phyloP scores from a whole-genome alignment of 2,113 vertebrate species.

The Suncus etruscus region DNA sequence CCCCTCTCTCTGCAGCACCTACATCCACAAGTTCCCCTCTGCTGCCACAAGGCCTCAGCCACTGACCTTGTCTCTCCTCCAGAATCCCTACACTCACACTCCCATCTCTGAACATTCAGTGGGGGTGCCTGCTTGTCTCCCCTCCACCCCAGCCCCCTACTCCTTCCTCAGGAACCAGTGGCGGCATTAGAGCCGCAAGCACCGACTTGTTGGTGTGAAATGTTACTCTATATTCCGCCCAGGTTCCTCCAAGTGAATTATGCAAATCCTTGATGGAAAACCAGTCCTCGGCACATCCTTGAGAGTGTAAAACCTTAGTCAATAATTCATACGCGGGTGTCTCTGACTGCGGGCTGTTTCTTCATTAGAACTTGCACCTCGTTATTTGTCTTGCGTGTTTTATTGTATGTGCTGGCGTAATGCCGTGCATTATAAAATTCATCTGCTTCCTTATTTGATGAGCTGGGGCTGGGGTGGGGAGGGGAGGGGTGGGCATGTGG shows the following conservation, averaged over 20 bases:
- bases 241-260: slow-evolving; percentile 90
- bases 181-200: slow-evolving; percentile 80
- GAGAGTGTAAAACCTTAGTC: slow-evolving; percentile 91
- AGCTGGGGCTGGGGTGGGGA: slow-evolving; percentile 77
- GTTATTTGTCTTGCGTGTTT: slow-evolving; percentile 89
- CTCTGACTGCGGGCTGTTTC: slow-evolving; percentile 89
- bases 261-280: slow-evolving; percentile 91
- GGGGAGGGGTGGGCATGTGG: background rate
- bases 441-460: slow-evolving; percentile 89
- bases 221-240: slow-evolving; percentile 87
- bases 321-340: slow-evolving; percentile 90
- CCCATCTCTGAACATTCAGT: background rate
- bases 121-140: rapidly evolving
- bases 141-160: background rate
- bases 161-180: slow-evolving; percentile 35
- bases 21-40: background rate
- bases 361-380: slow-evolving; percentile 87
- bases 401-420: slow-evolving; percentile 88
- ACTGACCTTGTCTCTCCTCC: background rate
- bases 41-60: background rate
- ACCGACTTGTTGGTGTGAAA: slow-evolving; percentile 77
- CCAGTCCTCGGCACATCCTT: slow-evolving; percentile 89
- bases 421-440: slow-evolving; percentile 89
- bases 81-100: background rate
- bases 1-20: background rate